Percentiles rank a stretch among this genome's conserved stretches.
These are phyloP conservation scores for Melanotaenia duboulayi DNA, from an alignment of 2,113 vertebrate species.

Conservation along the genomic window DNA sequence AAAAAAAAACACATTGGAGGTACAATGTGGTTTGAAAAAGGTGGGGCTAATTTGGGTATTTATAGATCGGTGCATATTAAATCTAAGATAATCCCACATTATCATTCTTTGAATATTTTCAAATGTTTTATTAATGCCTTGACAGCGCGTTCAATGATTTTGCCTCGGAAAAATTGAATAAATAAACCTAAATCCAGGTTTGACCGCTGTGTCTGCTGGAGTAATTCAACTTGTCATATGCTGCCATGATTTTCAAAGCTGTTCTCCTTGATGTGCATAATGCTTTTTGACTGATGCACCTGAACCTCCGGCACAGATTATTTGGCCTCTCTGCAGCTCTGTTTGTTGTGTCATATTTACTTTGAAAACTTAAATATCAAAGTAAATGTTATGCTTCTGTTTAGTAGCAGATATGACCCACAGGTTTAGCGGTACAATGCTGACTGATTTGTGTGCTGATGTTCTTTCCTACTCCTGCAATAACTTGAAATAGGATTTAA, in stretches of 20 bases:
- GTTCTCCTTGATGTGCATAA: background rate
- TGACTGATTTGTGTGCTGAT: constrained; percentile 9
- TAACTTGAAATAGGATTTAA: background rate
- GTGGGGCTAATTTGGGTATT: background rate
- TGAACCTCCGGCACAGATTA: constrained; percentile 1
- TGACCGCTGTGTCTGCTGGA: background rate
- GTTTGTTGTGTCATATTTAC: constrained; percentile 1
- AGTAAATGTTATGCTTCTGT: constrained; percentile 20
- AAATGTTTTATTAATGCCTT: background rate
- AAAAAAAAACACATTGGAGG: background rate
- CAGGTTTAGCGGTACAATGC: background rate
- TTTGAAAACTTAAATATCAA: constrained; percentile 46
- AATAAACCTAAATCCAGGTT: background rate
- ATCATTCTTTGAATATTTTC: background rate
- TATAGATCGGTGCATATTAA: background rate
- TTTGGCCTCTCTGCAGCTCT: constrained; percentile 5
- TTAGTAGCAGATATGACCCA: constrained; percentile 14
- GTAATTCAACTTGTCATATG: background rate
- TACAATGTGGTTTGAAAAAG: background rate
- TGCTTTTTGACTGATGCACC: constrained; percentile 33
- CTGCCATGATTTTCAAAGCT: constrained; percentile 8
- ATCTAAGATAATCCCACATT: background rate
- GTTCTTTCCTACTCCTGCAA: constrained; percentile 4
- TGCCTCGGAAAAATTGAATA: background rate
- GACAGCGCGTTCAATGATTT: background rate